Evolutionary conservation across 2,797 vertebrate genomes (phyloP), one percentile per base, ranked within the genome.

Genomic region (Saxicola maurus): DNA sequence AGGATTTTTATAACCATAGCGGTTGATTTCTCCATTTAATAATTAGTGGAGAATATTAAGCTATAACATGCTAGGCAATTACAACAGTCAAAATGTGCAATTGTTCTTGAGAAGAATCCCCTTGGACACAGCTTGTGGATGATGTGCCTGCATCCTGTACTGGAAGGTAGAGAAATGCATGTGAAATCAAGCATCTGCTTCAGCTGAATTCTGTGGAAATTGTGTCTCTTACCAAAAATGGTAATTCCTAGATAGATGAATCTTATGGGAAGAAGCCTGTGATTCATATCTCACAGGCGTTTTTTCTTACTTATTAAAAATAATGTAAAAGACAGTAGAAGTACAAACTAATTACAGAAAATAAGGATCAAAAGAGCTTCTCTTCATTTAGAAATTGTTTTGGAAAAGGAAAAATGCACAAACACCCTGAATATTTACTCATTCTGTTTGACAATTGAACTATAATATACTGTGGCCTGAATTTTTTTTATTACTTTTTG

Each of bases 211-310:
- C 77, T 65, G 9, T 43, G n/a, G 48, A 81, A 91, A 87, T 90
- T 83, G 38, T 82, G 56, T 94, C 59, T 85, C 72, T 90, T 94
- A 96, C 78, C 92, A 94, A 95, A 94, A 87, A 89, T 90, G 53
- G 65, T 81, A 92, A 77, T 78, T 81, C 60, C 56, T 71, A 90
- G 86, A 35, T 77, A 67, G 45, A 60, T 67, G 25, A 42, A 76
- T 89, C 59, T 87, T 91, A 57, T 4, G 4, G 68, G 72, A 62
- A 59, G 72, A 86, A 90, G 69, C 28, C 13, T 55, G 64, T 79
- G 53, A 49, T 91, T 80, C 84, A 72, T 89, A 93, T 86, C 81
- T 84, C 78, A 90, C 40, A 42, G 40, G 42, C 45, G 49, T 48
- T 76, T 85, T 92, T 82, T 52, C 52, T 40, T 56, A 37, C 24